These are phyloP conservation scores for Dicrostonyx torquatus DNA, from an alignment of 2,797 vertebrate species.

Conservation along the genomic window DNA sequence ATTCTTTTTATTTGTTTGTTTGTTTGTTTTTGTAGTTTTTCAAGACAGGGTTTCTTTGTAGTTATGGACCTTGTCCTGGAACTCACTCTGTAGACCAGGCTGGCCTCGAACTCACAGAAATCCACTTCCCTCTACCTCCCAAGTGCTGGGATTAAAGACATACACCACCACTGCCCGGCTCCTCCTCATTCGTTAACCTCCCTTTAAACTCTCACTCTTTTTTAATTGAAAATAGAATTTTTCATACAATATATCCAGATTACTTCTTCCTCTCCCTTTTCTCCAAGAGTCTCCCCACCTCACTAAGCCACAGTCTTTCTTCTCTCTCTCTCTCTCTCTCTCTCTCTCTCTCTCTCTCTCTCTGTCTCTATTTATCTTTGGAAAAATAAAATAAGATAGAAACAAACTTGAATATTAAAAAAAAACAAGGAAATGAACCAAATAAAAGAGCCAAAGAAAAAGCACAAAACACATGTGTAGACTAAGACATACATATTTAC, in stretches of 20 bases:
- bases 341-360: background rate
- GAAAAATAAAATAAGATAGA: background rate
- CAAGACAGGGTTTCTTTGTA: no score
- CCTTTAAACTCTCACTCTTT: background rate
- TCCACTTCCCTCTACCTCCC: no score
- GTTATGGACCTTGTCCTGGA: no score
- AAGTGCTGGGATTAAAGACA: fast-evolving
- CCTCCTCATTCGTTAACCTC: background rate
- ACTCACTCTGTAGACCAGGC: no score
- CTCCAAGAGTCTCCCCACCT: background rate
- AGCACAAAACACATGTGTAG: background rate
- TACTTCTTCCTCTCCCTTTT: background rate
- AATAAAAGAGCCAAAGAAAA: background rate
- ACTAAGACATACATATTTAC: background rate
- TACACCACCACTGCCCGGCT: fast-evolving
- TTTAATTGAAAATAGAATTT: background rate
- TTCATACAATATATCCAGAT: background rate
- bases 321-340: background rate
- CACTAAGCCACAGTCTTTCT: background rate
- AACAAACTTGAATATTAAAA: background rate
- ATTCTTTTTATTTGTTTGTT: background rate
- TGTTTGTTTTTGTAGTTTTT: no score
- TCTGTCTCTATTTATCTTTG: background rate
- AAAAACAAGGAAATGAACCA: background rate
- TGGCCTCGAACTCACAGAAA: no score